Evolutionary conservation across 2,113 vertebrate genomes (phyloP), one percentile per base, ranked within the genome.

Genomic region (Aramus guarauna): DNA sequence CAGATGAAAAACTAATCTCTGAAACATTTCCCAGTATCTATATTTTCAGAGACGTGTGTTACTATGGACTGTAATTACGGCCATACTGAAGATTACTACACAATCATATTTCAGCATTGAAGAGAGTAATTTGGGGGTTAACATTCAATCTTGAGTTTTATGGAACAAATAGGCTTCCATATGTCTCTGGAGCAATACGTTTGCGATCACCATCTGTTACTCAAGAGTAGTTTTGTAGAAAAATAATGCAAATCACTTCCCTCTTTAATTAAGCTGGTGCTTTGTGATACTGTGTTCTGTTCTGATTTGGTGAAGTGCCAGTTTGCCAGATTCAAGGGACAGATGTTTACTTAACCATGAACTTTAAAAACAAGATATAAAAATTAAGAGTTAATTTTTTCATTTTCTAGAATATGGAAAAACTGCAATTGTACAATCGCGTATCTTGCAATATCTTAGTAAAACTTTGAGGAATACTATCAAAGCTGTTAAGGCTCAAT

Each of bases 121-220:
- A 77, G 83, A 94, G 56, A 90, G 87, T 96, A 72, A 89, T 93
- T 96, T 15, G 2, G 85, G 94, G 60, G 96, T 97, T 98, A 98
- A 98, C 96, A 96, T 90, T 96, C 93, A 85, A 86, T 96, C 93
- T 94, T 90, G 77, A 93, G 66, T 95, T 97, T 98, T 96, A 96
- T 96, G 90, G 97, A 97, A 97, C 93, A 96, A 85, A 92, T 30
- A 97, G 96, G 72, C 96, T 97, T 97, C 97, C 97, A 96, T 96
- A 97, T 95, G 94, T 96, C 94, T 97, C 94, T 71, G 60, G 67
- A 97, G 96, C 95, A 97, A 88, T 96, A 97, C 78, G 96, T 97
- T 98, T 98, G 97, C 10, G 53, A 95, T 96, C 11, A 8, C 98
- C 97, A 98, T 98, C 98, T 98, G 98, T 95, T 98, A 95, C 91